Base-by-base conservation (phyloP, 2,888 invertebrate genomes). In the Encarsia formosa region DNA sequence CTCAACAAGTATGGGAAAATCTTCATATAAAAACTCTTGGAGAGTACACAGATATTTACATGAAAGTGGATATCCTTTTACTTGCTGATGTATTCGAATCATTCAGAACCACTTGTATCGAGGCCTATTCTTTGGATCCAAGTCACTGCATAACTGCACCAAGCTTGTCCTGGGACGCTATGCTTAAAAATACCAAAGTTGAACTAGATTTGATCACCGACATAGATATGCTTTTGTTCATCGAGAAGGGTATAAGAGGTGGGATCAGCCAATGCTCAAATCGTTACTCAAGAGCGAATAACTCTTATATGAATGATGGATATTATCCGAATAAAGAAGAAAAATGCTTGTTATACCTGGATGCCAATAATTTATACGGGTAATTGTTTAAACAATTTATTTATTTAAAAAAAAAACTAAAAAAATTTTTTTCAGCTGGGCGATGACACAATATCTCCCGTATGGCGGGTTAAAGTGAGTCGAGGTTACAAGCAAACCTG, bases 1-100 rank as follows among this genome's bases (percentile, higher is more conserved):
- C 73, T 5, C 29, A 56, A 26, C 56, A 53, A 5, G 65, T 72
- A 1, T 74, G 71, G 69, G n/a, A n/a, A n/a, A n/a, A n/a, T n/a
- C n/a, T n/a, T n/a, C n/a, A n/a, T n/a, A n/a, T n/a, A n/a, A n/a
- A n/a, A n/a, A n/a, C n/a, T n/a, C n/a, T n/a, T n/a, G n/a, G n/a
- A n/a, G n/a, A n/a, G n/a, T n/a, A n/a, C n/a, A n/a, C n/a, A n/a
- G n/a, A n/a, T n/a, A n/a, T n/a, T 31, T 48, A 48, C 15, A n/a
- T 48, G 31, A 26, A 40, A 29, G 31, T 40, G 2, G 31, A 40
- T 34, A 16, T 41, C 32, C 16, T 41, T 6, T 32, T 41, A 13
- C 35, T 49, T 6, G 41, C 41, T 2, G 41, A 49, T 16, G 24
- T 49, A 35, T 41, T 41, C 16, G 41, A 52, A 26, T 50, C 51